These are phyloP conservation scores for Xiphophorus maculatus DNA, from an alignment of 2,113 vertebrate species.

Conservation along the genomic window DNA sequence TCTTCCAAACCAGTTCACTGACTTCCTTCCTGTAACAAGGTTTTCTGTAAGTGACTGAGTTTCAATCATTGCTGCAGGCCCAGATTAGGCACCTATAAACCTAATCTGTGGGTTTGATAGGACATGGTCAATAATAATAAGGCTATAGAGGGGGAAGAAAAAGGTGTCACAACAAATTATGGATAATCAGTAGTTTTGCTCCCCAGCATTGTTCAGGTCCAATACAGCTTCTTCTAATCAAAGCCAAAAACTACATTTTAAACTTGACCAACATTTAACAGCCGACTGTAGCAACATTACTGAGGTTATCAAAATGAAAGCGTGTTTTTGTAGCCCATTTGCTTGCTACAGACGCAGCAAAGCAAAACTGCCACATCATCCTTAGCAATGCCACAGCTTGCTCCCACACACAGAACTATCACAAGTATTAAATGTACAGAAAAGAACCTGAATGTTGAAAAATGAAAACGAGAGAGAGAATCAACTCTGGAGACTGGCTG, in stretches of 20 bases:
- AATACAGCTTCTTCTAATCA: neutral
- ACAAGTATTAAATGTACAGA: conserved; percentile 14
- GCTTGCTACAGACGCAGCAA: conserved; percentile 52
- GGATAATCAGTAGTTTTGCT: neutral
- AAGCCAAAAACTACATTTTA: neutral
- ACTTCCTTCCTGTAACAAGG: neutral
- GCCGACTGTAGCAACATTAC: conserved; percentile 16
- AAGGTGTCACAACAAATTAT: conserved; percentile 45
- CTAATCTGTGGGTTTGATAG: conserved; percentile 25
- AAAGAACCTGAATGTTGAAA: neutral
- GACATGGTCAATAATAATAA: conserved; percentile 15
- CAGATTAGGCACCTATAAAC: conserved; percentile 56
- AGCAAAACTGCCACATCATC: conserved; percentile 79
- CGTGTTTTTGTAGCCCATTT: conserved; percentile 23
- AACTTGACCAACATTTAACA: neutral
- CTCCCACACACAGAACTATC: conserved; percentile 31
- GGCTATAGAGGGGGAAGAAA: conserved; percentile 24
- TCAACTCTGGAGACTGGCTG: too few relatives aligned
- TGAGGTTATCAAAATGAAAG: conserved; percentile 7
- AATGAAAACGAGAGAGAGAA: neutral
- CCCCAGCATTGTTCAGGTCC: neutral
- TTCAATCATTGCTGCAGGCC: conserved; percentile 45
- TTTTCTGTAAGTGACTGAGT: too few relatives aligned
- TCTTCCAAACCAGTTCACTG: too few relatives aligned
- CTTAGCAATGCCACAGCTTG: conserved; percentile 58